Percentiles rank a stretch among this genome's conserved stretches.
Evolutionary conservation across 2,888 invertebrate species (phyloP).

Genomic region (Acrobasis suavella): DNA sequence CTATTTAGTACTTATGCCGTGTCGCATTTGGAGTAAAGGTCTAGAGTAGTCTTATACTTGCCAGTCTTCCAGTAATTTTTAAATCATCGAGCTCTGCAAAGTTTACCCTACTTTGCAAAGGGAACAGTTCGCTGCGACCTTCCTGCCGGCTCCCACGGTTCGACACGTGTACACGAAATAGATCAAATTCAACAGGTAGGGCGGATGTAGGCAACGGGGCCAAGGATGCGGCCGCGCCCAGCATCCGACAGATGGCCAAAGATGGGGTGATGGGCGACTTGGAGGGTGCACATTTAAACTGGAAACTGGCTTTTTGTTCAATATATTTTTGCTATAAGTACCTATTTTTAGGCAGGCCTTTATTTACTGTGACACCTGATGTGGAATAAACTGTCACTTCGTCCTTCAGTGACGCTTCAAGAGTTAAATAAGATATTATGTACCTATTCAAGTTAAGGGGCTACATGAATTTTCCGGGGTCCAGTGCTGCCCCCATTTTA

Average conservation of each 20-base stretch:
- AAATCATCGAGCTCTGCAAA: neutral
- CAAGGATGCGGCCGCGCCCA: constrained; percentile 41
- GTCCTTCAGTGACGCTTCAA: too few relatives aligned
- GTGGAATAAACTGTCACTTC: too few relatives aligned
- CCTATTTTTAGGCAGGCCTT: too few relatives aligned
- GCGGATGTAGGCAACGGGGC: constrained; percentile 53
- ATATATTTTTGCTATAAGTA: neutral
- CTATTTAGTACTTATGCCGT: too few relatives aligned
- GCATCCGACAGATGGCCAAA: constrained; percentile 7
- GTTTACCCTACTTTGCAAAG: neutral
- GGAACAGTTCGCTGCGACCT: neutral
- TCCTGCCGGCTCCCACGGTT: neutral
- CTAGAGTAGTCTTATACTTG: too few relatives aligned
- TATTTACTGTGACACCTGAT: too few relatives aligned
- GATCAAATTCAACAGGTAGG: constrained; percentile 52
- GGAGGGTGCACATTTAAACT: neutral
- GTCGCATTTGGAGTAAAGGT: too few relatives aligned
- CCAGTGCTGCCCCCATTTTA: too few relatives aligned
- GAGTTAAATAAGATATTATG: too few relatives aligned
- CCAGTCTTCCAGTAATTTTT: too few relatives aligned
- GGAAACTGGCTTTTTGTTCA: neutral
- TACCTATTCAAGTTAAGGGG: too few relatives aligned
- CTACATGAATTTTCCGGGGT: too few relatives aligned
- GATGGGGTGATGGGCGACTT: neutral
- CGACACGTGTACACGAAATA: constrained; percentile 17